Base-by-base conservation (phyloP, 1,140 invertebrate species). In the Dendroctonus valens region DNA sequence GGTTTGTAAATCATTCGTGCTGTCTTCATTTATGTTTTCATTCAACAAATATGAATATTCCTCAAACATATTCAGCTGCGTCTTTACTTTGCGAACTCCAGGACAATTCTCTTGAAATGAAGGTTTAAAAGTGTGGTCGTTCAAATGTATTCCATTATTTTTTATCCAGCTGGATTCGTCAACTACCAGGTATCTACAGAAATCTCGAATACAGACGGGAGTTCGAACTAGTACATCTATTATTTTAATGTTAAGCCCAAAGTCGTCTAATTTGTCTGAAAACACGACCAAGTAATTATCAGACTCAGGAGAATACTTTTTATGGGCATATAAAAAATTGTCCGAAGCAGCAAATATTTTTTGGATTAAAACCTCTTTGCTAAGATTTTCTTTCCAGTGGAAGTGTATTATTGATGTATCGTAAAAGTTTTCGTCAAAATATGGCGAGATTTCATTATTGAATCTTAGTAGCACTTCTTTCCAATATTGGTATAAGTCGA, bases 191-290 rank as follows among this genome's bases (percentile, higher is more conserved):
- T 70, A 73, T 59, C 65, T 65, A 53, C 72, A 72, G 41, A 74
- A 74, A 60, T 74, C 73, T 53, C 70, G 61, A 0, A 74, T 55
- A 65, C 73, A 73, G 12, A 73, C 46, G 2, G 69, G 68, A 3
- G 72, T 74, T 40, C 57, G 42, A 7, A 74, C 15, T 41, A 26
- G 39, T 26, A 65, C 53, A 26, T 70, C 59, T 46, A 57, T 65
- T 42, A 68, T 52, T 63, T 59, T 68, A 5, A 61, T 64, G 41
- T 70, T 69, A 8, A 63, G 58, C 8, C 73, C 73, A 60, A 73
- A 70, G n/a, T 62, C 63, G 46, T 72, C 62, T 11, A 70, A 41
- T 53, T 70, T 59, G 55, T 74, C 67, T 11, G 67, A 67, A 51
- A 70, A 73, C 6, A 66, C 42, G 7, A 73, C 40, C 37, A 74